phyloP scores from a whole-genome alignment of 2,797 vertebrate species.

The Limnodromus scolopaceus region DNA sequence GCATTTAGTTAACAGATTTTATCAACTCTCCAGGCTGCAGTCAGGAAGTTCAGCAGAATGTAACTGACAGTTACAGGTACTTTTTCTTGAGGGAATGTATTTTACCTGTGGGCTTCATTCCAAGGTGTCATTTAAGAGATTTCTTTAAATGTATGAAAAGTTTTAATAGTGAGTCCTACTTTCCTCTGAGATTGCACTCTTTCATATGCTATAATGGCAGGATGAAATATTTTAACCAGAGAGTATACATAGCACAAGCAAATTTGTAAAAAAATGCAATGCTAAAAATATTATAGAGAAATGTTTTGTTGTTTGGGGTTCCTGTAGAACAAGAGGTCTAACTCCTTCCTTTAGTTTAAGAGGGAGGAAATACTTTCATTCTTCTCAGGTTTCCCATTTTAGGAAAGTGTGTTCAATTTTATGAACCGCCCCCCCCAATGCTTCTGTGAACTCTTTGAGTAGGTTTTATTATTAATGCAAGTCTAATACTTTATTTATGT shows the following conservation, averaged over 20 bases:
- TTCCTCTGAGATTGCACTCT: background rate
- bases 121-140: background rate
- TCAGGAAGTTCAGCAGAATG: constrained; percentile 14
- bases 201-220: background rate
- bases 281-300: background rate
- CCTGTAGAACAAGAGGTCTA: background rate
- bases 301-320: background rate
- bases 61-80: background rate
- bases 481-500: background rate
- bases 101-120: background rate
- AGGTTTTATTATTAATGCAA: background rate
- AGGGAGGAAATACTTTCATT: background rate
- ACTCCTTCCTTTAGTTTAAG: background rate
- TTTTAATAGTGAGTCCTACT: background rate
- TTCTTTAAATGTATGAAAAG: background rate
- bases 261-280: background rate
- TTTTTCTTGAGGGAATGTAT: background rate
- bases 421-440: background rate
- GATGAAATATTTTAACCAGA: background rate
- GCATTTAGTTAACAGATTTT: background rate
- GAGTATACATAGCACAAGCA: background rate
- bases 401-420: background rate
- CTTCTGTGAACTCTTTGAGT: background rate
- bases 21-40: background rate
- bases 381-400: background rate